Evolutionary conservation across 2,797 vertebrate species (phyloP), one percentile per base, ranked within the genome.

Genomic region (Spinus pinus): DNA sequence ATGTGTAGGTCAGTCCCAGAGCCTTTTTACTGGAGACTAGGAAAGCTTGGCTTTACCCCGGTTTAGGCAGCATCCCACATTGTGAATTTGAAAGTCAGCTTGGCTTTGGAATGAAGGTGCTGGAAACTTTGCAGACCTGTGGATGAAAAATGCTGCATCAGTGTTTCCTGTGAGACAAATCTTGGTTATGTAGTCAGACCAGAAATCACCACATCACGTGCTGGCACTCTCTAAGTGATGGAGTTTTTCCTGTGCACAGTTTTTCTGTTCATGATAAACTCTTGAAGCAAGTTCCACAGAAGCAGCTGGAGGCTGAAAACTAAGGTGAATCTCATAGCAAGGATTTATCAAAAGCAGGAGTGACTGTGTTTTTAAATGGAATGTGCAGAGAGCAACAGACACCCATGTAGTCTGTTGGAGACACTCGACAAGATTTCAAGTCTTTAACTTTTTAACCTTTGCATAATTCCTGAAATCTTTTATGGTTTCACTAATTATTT

Each of bases 401-500:
- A 93, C 39, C 42, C 53, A 5, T 7, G 41, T 10, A 60, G 23
- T 50, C 70, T 86, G 17, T 53, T 73, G 82, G 47, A 79, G 95
- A 70, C 27, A 13, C 54, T 66, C 2, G 12, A 22, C 35, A 58
- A 30, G 28, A 46, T 54, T 81, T 89, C 42, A 86, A 53, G 51
- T 86, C 78, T 92, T 94, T 80, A 84, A 58, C 31, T 81, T 93
- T 56, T 88, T 77, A 86, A 67, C 33, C 27, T 58, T 86, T 62
- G 51, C 41, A 24, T 87, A 89, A 88, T 92, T 93, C 53, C 71
- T 70, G 23, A 74, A 57, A 86, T 61, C 37, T 61, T 91, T 37
- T n/a, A 46, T 44, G 37, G 19, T 62, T 49, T 85, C 80, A 51
- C 58, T 73, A 90, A 94, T 85, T 92, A 81, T 79, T 94, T 93